These are phyloP conservation scores for Drosophila persimilis DNA, from an alignment of 1,140 invertebrate species.

Conservation along the genomic window DNA sequence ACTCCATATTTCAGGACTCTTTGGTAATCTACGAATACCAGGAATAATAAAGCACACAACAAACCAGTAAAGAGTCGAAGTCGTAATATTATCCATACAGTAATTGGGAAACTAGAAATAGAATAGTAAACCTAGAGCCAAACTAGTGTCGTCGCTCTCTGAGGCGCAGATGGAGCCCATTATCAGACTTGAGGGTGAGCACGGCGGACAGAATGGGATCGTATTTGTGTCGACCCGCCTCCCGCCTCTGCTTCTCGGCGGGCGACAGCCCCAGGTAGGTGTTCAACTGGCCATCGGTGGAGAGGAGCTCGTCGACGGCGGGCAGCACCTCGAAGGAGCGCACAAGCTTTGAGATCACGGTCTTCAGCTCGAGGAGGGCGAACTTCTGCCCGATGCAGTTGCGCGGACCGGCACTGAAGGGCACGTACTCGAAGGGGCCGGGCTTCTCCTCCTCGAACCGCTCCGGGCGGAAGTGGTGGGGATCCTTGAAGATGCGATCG, in stretches of 20 bases:
- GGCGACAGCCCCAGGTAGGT: constrained; percentile 51
- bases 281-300: constrained; percentile 65
- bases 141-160: constrained; percentile 40
- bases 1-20: no score
- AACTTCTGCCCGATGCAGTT: constrained; percentile 84
- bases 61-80: no score
- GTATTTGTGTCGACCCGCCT: constrained; percentile 62
- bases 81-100: no score
- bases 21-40: no score
- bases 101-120: no score
- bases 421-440: constrained; percentile 84
- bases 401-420: constrained; percentile 84
- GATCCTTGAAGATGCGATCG: constrained; percentile 86
- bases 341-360: constrained; percentile 83
- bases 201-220: constrained; percentile 72
- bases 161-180: constrained; percentile 66
- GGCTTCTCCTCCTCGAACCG: constrained; percentile 85
- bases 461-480: constrained; percentile 89
- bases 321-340: constrained; percentile 76
- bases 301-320: constrained; percentile 63
- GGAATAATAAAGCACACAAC: no score
- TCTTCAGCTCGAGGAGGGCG: constrained; percentile 83
- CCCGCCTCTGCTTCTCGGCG: constrained; percentile 25
- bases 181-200: constrained; percentile 73
- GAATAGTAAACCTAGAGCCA: no score